Base-by-base conservation (phyloP, 1,140 invertebrate genomes). In the Eriosoma lanigerum region DNA sequence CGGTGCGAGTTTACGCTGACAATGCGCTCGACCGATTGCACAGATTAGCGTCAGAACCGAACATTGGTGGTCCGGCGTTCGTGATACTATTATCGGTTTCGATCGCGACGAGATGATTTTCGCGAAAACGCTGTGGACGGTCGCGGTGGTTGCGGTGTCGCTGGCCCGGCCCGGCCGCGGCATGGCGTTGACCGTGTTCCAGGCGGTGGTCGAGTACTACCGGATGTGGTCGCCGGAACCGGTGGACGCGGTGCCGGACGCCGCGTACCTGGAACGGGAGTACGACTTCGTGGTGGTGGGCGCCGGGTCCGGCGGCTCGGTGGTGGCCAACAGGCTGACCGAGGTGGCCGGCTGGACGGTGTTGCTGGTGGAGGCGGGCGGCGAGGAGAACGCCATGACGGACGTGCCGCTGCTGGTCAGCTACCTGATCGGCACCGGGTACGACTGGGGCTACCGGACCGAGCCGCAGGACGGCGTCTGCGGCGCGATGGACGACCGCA, bases 381-480 rank as follows among this genome's bases (percentile, higher is more conserved):
- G 82, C 48, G 89, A 92, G 38, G 92, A 93, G 84, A 91, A 89
- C n/a, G 91, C 91, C 82, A 86, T 94, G 3, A 92, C 92, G 0
- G 93, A 94, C 83, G 88, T 94, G 2, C 93, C 93, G 0, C 84
- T 93, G 21, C 86, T 93, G 26, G 92, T 92, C 0, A 87, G 92
- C 0, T 87, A 91, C 6, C 87, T 92, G 56, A 90, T 92, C 32
- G 87, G 90, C 46, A 94, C 91, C 0, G 78, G 78, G 3, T 91
- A 90, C 83, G 95, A 94, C 86, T 95, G 94, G 93, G 89, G 90
- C 10, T 94, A 94, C 83, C 89, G 87, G 82, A 92, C 93, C 2
- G 91, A 92, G 81, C 89, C 90, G 4, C 89, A 94, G 82, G 83
- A 86, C 44, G 89, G 88, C 73, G 90, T 91, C 8, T 93, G 93